These are phyloP conservation scores for Stenchaetothrips biformis DNA, from an alignment of 2,888 invertebrate species.

Conservation along the genomic window DNA sequence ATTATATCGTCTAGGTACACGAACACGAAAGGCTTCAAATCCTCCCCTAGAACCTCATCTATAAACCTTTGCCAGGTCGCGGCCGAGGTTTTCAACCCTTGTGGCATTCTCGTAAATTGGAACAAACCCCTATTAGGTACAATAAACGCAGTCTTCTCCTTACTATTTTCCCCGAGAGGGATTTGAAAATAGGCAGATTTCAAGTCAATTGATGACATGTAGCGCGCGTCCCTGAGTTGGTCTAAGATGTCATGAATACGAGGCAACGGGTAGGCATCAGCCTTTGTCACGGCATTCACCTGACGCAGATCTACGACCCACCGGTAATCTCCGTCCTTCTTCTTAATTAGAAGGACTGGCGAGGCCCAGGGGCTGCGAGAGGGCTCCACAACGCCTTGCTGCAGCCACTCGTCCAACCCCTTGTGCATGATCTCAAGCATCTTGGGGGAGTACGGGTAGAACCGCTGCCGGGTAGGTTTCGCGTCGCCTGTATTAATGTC, in stretches of 20 bases:
- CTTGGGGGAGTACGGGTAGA: constrained; percentile 30
- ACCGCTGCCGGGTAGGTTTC: neutral
- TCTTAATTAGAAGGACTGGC: constrained; percentile 38
- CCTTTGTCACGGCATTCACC: constrained; percentile 35
- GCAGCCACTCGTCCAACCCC: constrained; percentile 38
- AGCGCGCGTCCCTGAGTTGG: constrained; percentile 31
- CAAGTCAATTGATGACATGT: constrained; percentile 33
- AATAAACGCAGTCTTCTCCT: constrained; percentile 37
- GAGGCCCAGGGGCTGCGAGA: constrained; percentile 39
- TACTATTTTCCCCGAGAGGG: constrained; percentile 30
- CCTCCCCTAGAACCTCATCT: constrained; percentile 34
- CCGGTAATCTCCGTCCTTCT: constrained; percentile 36
- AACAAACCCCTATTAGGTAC: constrained; percentile 34
- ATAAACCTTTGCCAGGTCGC: too few species aligned
- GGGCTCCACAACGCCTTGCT: constrained; percentile 37
- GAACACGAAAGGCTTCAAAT: constrained; percentile 34
- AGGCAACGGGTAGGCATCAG: constrained; percentile 37
- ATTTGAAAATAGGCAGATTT: constrained; percentile 37
- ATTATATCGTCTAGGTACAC: constrained; percentile 36
- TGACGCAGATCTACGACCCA: constrained; percentile 36
- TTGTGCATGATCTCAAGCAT: constrained; percentile 32
- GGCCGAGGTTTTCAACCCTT: constrained; percentile 32
- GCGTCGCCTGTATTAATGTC: constrained; percentile 30
- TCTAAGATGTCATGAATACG: constrained; percentile 35
- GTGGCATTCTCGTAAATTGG: constrained; percentile 37